A percentile compares a stretch with the other conserved stretches of the same genome.
phyloP scores from a whole-genome alignment of 2,888 invertebrate genomes.

The Caenorhabditis angaria region DNA sequence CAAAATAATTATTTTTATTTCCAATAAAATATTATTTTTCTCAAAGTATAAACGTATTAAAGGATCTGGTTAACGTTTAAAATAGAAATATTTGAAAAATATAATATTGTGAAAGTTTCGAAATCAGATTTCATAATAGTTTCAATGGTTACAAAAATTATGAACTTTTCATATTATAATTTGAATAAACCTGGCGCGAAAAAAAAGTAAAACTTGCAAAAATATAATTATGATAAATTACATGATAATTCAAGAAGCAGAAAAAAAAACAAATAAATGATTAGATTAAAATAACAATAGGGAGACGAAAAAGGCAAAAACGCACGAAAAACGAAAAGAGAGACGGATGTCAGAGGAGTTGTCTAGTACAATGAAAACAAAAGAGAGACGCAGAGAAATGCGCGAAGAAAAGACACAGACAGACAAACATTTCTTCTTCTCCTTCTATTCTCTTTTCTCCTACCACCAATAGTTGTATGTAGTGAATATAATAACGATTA shows the following conservation, averaged over 20 bases:
- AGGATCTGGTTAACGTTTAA: too few relatives aligned
- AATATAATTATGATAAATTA: neutral
- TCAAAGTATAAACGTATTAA: too few relatives aligned
- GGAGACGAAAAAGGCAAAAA: constrained; percentile 4
- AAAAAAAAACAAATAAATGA: constrained; percentile 2
- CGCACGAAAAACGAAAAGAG: constrained; percentile 1
- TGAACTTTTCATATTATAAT: neutral
- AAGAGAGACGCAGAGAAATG: neutral
- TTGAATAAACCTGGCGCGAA: neutral
- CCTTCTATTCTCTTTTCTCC: neutral
- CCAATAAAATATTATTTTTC: too few relatives aligned
- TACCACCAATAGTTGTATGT: constrained; percentile 26
- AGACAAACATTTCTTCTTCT: constrained; percentile 2
- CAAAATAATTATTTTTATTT: too few relatives aligned
- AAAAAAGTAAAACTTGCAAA: neutral
- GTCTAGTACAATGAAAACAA: constrained; percentile 2
- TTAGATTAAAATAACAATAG: constrained; percentile 4
- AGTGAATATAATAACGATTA: constrained; percentile 51
- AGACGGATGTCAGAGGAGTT: neutral
- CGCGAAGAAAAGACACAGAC: constrained; percentile 4
- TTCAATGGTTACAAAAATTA: too few relatives aligned
- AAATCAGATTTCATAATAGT: too few relatives aligned
- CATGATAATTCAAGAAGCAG: constrained; percentile 4
- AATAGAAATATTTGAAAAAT: too few relatives aligned
- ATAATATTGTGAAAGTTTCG: too few relatives aligned